These are phyloP conservation scores for Mus spicilegus DNA, from an alignment of 2,113 vertebrate species.

Conservation along the genomic window DNA sequence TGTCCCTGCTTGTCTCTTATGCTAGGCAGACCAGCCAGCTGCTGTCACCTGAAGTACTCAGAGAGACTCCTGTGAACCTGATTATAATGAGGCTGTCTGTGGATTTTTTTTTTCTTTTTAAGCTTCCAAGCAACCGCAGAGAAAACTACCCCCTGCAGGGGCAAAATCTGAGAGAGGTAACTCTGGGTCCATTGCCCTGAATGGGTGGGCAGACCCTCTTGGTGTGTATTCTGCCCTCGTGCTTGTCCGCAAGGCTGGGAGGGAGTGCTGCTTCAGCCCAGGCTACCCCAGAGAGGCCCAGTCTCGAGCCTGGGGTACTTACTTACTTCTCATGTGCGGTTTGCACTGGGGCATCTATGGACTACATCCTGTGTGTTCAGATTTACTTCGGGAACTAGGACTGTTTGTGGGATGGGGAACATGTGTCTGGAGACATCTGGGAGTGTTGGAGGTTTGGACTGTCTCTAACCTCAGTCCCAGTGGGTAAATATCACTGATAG, in stretches of 20 bases:
- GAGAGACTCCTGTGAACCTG: neutral
- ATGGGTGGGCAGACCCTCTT: neutral
- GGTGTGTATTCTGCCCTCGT: too few relatives aligned
- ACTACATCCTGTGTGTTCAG: neutral
- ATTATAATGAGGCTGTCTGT: slow-evolving; percentile 82
- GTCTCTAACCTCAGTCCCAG: neutral
- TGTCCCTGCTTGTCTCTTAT: neutral
- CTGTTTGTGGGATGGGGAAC: neutral
- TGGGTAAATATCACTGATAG: neutral
- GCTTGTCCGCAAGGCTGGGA: neutral
- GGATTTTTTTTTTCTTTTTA: slow-evolving; percentile 73
- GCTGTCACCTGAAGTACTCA: neutral
- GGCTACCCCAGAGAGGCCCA: neutral
- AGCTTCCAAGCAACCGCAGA: slow-evolving; percentile 89
- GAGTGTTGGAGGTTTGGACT: neutral
- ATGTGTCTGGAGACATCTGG: fast-evolving
- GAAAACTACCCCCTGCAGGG: slow-evolving; percentile 87
- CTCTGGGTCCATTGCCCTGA: slow-evolving; percentile 15
- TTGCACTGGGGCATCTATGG: neutral
- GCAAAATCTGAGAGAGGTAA: slow-evolving; percentile 91
- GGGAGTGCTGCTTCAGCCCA: neutral
- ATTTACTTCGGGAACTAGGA: neutral
- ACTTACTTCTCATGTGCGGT: neutral
- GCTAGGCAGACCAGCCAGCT: neutral
- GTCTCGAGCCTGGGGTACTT: fast-evolving